phyloP scores from a whole-genome alignment of 2,888 invertebrate species.

The Eudasyphora cyanicolor region DNA sequence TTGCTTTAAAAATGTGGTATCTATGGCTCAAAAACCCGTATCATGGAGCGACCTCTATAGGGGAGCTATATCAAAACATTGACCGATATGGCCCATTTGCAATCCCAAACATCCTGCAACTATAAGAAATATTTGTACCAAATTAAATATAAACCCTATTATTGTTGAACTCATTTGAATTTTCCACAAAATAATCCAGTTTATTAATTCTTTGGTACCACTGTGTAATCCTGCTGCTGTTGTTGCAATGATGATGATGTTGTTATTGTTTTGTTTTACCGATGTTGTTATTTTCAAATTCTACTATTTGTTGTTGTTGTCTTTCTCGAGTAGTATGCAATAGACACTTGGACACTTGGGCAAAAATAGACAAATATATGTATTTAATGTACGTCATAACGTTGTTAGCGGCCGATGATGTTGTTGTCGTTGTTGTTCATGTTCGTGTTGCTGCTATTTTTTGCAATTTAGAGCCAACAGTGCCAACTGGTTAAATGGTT shows the following conservation, averaged over 20 bases:
- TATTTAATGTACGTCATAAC: background rate
- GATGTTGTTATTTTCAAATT: background rate
- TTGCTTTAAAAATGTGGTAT: too few species aligned
- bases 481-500: slow-evolving; percentile 23
- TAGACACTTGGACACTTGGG: background rate
- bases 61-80: too few species aligned
- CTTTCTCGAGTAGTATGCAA: background rate
- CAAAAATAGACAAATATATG: too few species aligned
- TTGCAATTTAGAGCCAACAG: background rate
- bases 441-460: background rate
- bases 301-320: background rate
- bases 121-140: too few species aligned
- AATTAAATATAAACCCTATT: too few species aligned
- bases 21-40: too few species aligned
- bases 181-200: too few species aligned
- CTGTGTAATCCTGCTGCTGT: background rate
- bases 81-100: too few species aligned
- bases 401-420: background rate
- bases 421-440: background rate
- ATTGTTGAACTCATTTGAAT: too few species aligned
- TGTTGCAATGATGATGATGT: background rate
- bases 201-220: background rate
- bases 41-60: too few species aligned
- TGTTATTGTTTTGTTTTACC: background rate
- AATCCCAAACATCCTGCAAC: too few species aligned